Evolutionary conservation across 2,797 vertebrate genomes (phyloP), one percentile per base, ranked within the genome.

Genomic region (Hoplostethus atlanticus): DNA sequence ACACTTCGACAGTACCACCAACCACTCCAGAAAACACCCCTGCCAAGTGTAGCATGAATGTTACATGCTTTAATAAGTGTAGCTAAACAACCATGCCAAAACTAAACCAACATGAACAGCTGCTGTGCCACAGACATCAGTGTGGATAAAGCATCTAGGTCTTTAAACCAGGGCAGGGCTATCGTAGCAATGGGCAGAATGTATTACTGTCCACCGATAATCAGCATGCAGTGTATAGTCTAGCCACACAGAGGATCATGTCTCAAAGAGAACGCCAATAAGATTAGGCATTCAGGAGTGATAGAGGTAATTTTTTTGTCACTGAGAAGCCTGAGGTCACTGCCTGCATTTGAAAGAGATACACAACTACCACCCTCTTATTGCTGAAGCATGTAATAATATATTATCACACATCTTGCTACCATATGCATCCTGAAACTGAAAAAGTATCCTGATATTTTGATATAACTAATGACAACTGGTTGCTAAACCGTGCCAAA

Each of bases 1-100:
- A 81, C 80, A 79, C 80, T 63, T 61, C 21, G 58, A 79, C 78
- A 60, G 73, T 83, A 64, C 80, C 78, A 83, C 71, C 81, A 76
- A 80, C 62, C 75, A 68, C 75, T 84, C 76, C 54, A 13, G 75
- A 46, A 52, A 78, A 85, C 53, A 47, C 73, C 78, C 56, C 86
- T 68, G 88, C 80, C 84, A 88, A 84, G 71, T 77, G 75, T 80
- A 79, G 75, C 80, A 72, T 79, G 73, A 79, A 69, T 25, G 82
- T 83, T 79, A 86, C 83, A 89, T 86, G 84, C 84, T 88, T 91
- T 89, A 89, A 89, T 87, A 87, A 78, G 87, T 87, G 84, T 84
- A 80, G 83, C 88, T 79, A 87, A 89, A 87, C 78, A 86, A 65
- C 81, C 74, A 68, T 86, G 74, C 79, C 79, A 82, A 81, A 71